These are phyloP conservation scores for Microctenopoma lineatum DNA, from an alignment of 2,797 vertebrate genomes.

Conservation along the genomic window DNA sequence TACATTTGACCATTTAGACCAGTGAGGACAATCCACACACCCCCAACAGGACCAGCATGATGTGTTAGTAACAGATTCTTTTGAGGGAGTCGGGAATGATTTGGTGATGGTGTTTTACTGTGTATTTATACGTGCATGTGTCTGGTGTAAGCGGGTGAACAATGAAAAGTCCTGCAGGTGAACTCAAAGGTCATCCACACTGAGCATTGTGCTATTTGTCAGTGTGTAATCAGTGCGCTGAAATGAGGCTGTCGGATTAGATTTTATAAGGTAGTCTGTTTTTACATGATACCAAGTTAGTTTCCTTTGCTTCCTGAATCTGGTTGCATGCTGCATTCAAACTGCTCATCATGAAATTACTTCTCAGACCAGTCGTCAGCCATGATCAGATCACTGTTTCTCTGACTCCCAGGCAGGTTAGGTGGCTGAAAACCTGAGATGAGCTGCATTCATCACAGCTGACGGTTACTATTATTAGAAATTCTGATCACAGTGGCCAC, in stretches of 20 bases:
- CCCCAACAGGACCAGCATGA: too few relatives aligned
- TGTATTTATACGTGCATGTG: background rate
- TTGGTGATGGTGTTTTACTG: background rate
- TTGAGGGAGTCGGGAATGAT: background rate
- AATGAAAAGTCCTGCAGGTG: constrained; percentile 58
- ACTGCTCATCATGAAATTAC: constrained; percentile 37
- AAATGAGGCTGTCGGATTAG: constrained; percentile 32
- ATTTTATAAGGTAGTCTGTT: constrained; percentile 39
- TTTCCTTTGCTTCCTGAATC: constrained; percentile 5
- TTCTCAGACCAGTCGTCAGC: constrained; percentile 23
- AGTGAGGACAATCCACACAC: too few relatives aligned
- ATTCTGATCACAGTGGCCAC: constrained; percentile 41
- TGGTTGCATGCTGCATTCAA: constrained; percentile 22
- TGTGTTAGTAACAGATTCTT: too few relatives aligned
- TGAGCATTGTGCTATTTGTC: constrained; percentile 46
- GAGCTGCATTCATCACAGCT: constrained; percentile 57
- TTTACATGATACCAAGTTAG: constrained; percentile 10
- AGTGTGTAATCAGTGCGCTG: constrained; percentile 31
- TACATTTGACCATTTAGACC: background rate
- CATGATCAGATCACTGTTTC: constrained; percentile 36
- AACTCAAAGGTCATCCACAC: constrained; percentile 70
- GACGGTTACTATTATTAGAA: constrained; percentile 59
- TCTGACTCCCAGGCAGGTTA: constrained; percentile 60
- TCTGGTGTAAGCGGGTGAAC: constrained; percentile 21
- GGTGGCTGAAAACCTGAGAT: constrained; percentile 41